These are phyloP conservation scores for Limnephilus lunatus DNA, from an alignment of 2,888 invertebrate species.

Conservation along the genomic window DNA sequence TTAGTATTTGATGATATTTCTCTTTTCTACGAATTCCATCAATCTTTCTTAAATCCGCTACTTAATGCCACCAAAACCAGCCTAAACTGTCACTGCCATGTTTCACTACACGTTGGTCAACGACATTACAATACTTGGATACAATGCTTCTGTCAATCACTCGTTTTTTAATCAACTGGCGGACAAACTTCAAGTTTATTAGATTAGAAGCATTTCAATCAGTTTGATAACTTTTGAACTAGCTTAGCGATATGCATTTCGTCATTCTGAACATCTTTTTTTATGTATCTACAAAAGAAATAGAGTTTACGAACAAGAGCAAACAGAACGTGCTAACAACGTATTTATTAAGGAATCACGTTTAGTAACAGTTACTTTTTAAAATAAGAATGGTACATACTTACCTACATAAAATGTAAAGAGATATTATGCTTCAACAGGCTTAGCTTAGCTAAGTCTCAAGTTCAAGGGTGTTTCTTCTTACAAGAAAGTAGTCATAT, in stretches of 20 bases:
- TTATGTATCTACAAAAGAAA: too few relatives aligned
- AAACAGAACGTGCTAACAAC: too few relatives aligned
- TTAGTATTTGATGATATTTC: background rate
- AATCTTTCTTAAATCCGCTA: background rate
- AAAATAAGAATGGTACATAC: too few relatives aligned
- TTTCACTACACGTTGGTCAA: background rate
- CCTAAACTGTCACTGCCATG: background rate
- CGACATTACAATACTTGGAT: background rate
- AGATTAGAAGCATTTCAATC: background rate
- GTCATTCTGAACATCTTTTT: too few relatives aligned
- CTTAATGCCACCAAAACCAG: background rate
- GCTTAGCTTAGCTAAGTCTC: too few relatives aligned
- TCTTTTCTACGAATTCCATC: background rate
- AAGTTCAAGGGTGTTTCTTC: too few relatives aligned
- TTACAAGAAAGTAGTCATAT: too few relatives aligned
- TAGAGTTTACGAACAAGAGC: too few relatives aligned
- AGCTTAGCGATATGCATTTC: background rate
- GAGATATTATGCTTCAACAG: too few relatives aligned
- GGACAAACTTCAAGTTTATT: background rate
- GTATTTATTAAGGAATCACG: too few relatives aligned
- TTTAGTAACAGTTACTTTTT: too few relatives aligned
- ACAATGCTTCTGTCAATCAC: background rate
- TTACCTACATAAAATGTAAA: too few relatives aligned
- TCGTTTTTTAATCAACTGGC: background rate
- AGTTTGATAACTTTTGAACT: background rate